Conservation (phyloP, 2,888 invertebrate species). For the Mythimna loreyi region DNA sequence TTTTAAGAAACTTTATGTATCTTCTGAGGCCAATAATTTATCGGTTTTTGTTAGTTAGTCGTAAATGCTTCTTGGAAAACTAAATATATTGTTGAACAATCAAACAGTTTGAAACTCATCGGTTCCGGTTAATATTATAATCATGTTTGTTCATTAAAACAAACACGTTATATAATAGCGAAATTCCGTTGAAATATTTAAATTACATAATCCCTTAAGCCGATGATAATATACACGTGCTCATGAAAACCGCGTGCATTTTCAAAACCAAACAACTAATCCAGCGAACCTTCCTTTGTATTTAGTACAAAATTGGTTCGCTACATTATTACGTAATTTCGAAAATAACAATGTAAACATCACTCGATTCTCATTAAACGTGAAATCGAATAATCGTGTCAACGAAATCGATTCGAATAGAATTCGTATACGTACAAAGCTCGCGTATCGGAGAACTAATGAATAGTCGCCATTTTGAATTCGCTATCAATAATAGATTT, state of each 20-base stretch:
- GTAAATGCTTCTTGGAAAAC: background rate
- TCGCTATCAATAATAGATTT: conserved; percentile 80
- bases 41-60: background rate
- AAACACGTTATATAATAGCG: conserved; percentile 15
- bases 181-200: conserved; percentile 19
- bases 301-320: conserved; percentile 26
- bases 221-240: background rate
- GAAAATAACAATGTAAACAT: conserved; percentile 58
- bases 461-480: conserved; percentile 79
- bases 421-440: conserved; percentile 69
- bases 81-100: background rate
- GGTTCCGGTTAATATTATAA: conserved; percentile 13
- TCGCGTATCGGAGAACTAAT: conserved; percentile 74
- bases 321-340: conserved; percentile 43
- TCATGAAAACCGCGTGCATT: conserved; percentile 10
- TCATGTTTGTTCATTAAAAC: conserved; percentile 29
- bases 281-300: conserved; percentile 27
- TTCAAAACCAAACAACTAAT: conserved; percentile 29
- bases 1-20: too few species aligned
- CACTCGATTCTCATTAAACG: conserved; percentile 65
- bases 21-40: background rate
- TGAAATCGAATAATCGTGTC: conserved; percentile 69
- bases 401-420: conserved; percentile 66
- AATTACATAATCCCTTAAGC: conserved; percentile 30
- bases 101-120: background rate